Percentiles rank a stretch among this genome's conserved stretches.
Conservation (phyloP, 2,113 vertebrate genomes). For the Blennius ocellaris region DNA sequence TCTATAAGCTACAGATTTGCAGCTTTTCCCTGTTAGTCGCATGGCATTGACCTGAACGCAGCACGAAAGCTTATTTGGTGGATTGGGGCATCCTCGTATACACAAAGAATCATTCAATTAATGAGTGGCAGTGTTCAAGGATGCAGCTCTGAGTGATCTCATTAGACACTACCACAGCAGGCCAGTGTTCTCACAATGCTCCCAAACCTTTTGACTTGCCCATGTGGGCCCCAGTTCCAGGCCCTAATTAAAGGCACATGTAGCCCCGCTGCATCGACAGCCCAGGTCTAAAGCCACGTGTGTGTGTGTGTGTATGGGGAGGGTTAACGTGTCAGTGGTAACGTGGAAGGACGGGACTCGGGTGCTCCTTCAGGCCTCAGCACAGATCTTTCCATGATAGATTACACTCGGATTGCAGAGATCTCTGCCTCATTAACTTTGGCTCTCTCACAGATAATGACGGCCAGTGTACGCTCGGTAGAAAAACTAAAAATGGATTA, state of each 20-base stretch:
- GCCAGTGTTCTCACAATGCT: slow-evolving; percentile 61
- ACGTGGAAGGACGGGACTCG: background rate
- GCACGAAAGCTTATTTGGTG: slow-evolving; percentile 46
- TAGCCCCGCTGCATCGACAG: slow-evolving; percentile 22
- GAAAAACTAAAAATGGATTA: slow-evolving; percentile 30
- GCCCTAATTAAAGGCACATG: slow-evolving; percentile 81
- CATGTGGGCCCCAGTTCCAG: slow-evolving; percentile 55
- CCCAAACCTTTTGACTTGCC: slow-evolving; percentile 37
- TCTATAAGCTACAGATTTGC: slow-evolving; percentile 3
- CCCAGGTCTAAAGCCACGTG: slow-evolving; percentile 40
- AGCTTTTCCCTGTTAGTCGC: slow-evolving; percentile 11
- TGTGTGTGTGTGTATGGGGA: slow-evolving; percentile 39
- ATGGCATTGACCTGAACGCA: slow-evolving; percentile 43
- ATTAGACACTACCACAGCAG: slow-evolving; percentile 75
- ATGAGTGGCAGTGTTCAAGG: slow-evolving; percentile 57
- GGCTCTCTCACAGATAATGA: slow-evolving; percentile 32
- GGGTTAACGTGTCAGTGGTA: slow-evolving; percentile 20
- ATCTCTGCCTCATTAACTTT: slow-evolving; percentile 32
- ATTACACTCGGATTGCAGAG: slow-evolving; percentile 16
- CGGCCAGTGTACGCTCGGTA: slow-evolving; percentile 11
- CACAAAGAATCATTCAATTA: slow-evolving; percentile 36
- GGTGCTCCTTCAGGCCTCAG: slow-evolving; percentile 27
- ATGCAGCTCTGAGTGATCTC: slow-evolving; percentile 67
- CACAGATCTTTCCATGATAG: slow-evolving; percentile 19
- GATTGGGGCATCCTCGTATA: slow-evolving; percentile 28